Base-by-base conservation (phyloP, 1,140 invertebrate genomes). In the Archivesica marissinica region DNA sequence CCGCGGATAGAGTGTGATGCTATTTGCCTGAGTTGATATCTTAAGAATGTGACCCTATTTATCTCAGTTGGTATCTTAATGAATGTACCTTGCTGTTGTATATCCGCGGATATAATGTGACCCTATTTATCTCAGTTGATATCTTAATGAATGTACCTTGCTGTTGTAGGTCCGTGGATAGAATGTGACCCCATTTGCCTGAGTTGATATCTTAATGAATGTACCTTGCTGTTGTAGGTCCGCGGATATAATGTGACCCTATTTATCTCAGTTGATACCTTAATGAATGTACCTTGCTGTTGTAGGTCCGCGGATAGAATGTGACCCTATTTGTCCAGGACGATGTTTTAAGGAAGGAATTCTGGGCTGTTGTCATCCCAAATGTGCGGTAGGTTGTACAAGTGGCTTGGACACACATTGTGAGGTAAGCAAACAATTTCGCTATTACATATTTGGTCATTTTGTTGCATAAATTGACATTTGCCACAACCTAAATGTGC, bases 281-380 rank as follows among this genome's bases (percentile, higher is more conserved):
- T 25, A 4, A 17, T 61, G 3, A 23, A 9, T 25, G 15, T n/a
- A n/a, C 20, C 25, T 6, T 41, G 23, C 25, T 41, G 25, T 56
- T 76, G 23, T 33, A 79, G 76, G 44, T 13, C 35, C 28, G 4
- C 35, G 3, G 23, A 3, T 52, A 23, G 28, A 79, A 39, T 79
- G 76, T 28, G 39, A 79, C 59, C 17, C 54, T 33, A 28, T 66
- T 20, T 79, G 75, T 28, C 35, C 25, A 7, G 76, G 76, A 13
- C 23, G 30, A 50, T 79, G 76, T 50, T 79, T 64, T 33, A 50
- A 44, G 15, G 30, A 44, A 20, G 56, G 59, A 11, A 61, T 79
- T 33, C 38, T 79, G 3, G 76, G 76, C 0, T 79, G 76, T 39
- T 79, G 76, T 79, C 76, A 79, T 79, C 56, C 76, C 9, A 33